Evolutionary conservation across 2,113 vertebrate genomes (phyloP).

Genomic region (Mellivora capensis): DNA sequence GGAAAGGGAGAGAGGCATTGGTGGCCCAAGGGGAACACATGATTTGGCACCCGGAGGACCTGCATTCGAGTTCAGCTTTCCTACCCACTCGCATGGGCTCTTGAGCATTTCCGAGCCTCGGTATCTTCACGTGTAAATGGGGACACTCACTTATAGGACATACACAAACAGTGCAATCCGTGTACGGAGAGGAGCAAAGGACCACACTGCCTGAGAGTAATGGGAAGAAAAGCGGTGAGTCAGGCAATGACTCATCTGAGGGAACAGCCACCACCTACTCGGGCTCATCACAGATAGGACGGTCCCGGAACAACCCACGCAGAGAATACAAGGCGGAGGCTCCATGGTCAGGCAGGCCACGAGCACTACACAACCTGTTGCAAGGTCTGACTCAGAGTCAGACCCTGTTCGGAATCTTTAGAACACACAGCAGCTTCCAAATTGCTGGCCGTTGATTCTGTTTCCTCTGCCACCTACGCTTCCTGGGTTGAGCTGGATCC

Average conservation of each 20-base stretch:
- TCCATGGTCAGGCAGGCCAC: too few relatives aligned
- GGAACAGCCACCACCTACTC: background rate
- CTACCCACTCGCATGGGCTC: background rate
- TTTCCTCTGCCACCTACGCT: background rate
- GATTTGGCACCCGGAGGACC: background rate
- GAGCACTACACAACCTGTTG: background rate
- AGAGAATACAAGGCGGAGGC: background rate
- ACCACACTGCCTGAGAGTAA: background rate
- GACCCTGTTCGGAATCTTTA: background rate
- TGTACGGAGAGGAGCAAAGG: background rate
- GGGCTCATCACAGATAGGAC: background rate
- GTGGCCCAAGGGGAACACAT: background rate
- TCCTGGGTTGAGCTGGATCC: background rate
- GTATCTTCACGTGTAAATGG: background rate
- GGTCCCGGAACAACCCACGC: background rate
- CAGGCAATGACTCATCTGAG: background rate
- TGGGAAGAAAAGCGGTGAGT: background rate
- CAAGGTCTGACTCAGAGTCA: background rate
- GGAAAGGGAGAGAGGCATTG: background rate
- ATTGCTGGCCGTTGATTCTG: background rate
- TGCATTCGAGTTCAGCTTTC: background rate
- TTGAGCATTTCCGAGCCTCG: background rate
- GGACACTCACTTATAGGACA: background rate
- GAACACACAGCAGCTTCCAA: background rate
- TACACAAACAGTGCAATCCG: background rate